These are phyloP conservation scores for Xiphophorus couchianus DNA, from an alignment of 2,113 vertebrate genomes.

Conservation along the genomic window DNA sequence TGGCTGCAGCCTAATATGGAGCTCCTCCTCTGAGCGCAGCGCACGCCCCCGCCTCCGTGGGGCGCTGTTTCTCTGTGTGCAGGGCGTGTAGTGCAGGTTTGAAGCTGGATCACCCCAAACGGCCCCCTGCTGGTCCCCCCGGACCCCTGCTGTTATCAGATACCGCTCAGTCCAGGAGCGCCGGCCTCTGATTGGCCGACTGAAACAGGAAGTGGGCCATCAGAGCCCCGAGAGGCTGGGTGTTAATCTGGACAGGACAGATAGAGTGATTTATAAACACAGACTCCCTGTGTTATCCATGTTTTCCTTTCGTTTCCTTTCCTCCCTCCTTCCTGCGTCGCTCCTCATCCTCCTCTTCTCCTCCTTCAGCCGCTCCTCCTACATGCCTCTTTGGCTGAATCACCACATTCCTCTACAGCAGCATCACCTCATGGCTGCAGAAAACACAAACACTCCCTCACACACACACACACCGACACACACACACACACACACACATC, in stretches of 20 bases:
- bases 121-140: slow-evolving; percentile 41
- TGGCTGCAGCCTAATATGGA: slow-evolving; percentile 53
- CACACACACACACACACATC: too few relatives aligned
- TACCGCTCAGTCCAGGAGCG: slow-evolving; percentile 17
- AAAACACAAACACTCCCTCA: slow-evolving; percentile 11
- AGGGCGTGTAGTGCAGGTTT: not conserved
- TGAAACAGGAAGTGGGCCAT: slow-evolving; percentile 65
- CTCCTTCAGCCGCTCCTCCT: not conserved
- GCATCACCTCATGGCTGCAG: slow-evolving; percentile 38
- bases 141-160: slow-evolving; percentile 51
- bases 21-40: slow-evolving; percentile 36
- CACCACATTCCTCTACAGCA: slow-evolving; percentile 47
- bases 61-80: slow-evolving; percentile 24
- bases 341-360: not conserved
- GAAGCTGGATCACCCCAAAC: slow-evolving; percentile 15
- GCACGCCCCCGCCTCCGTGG: slow-evolving; percentile 21
- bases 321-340: not conserved
- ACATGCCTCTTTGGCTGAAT: slow-evolving; percentile 44
- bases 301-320: not conserved
- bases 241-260: slow-evolving; percentile 56
- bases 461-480: slow-evolving; percentile 16
- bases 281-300: not conserved
- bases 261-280: slow-evolving; percentile 41
- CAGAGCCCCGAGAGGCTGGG: slow-evolving; percentile 62
- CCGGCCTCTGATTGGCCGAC: slow-evolving; percentile 43